Evolutionary conservation across 2,113 vertebrate genomes (phyloP), one percentile per base, ranked within the genome.

Genomic region (Balaenoptera acutorostrata): DNA sequence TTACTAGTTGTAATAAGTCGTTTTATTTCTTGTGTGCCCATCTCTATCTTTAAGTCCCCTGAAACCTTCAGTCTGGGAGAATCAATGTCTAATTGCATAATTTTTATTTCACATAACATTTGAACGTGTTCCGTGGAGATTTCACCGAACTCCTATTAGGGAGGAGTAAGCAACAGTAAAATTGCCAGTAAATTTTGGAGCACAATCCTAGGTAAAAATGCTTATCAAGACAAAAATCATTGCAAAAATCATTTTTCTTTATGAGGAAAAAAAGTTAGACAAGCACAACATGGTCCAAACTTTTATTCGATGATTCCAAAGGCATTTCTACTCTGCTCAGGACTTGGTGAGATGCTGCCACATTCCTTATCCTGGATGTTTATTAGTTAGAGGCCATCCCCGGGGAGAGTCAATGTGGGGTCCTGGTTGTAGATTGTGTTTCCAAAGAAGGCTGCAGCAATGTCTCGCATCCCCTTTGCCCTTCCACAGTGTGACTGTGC

Each of bases 151-250:
- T 92, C 44, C 57, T 88, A 4, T 33, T 46, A 29, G 0, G 5
- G 27, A 87, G 31, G 14, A 57, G 44, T 39, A 63, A 92, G 71
- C 63, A 78, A 31, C 10, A 71, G 36, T 4, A 33, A 81, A 87
- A 82, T 9, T 31, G n/a, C 44, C 17, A 2, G 6, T 10, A 59
- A 36, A 63, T 21, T 63, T 55, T 90, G n/a, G 8, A 33, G 44
- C 44, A 49, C n/a, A 46, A 23, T 36, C 41, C 18, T 27, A 36
- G 18, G 61, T 18, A 6, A n/a, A 94, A 87, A 71, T 11, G 9
- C n/a, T 88, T 69, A 46, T 63, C n/a, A 49, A 71, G 59, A 75
- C 57, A 84, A 78, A 88, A 88, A 41, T 21, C 55, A 64, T 44
- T 17, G 8, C 63, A 64, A 33, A 13, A 55, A 64, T 66, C 4